Percentiles rank a stretch among this genome's conserved stretches.
Evolutionary conservation across 2,113 vertebrate species (phyloP).

Genomic region (Chunga burmeisteri): DNA sequence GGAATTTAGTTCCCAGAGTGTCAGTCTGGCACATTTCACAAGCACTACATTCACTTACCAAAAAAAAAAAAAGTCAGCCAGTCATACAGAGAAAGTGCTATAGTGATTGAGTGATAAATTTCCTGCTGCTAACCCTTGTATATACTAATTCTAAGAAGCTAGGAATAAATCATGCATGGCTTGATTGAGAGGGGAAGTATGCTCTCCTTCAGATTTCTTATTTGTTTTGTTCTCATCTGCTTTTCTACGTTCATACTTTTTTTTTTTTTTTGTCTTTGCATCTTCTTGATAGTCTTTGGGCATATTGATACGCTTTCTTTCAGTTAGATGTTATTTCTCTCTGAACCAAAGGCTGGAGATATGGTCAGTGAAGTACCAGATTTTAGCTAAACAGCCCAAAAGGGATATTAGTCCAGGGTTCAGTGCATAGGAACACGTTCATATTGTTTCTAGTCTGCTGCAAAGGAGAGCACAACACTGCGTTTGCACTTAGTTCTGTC

Average conservation of each 20-base stretch:
- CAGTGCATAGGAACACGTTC: not conserved
- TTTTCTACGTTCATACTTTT: not conserved
- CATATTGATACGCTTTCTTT: not conserved
- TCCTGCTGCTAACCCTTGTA: not conserved
- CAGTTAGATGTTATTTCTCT: not conserved
- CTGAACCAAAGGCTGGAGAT: not conserved
- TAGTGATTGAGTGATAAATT: not conserved
- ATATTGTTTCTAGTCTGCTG: not conserved
- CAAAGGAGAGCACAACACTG: not conserved
- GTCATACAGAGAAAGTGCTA: not conserved
- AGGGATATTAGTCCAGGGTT: not conserved
- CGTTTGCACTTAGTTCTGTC: not conserved
- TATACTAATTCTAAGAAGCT: not conserved
- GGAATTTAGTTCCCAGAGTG: slow-evolving; percentile 34
- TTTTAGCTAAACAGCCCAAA: not conserved
- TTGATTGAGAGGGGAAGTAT: not conserved
- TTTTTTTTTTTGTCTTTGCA: not conserved
- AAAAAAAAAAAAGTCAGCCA: not conserved
- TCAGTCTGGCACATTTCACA: slow-evolving; percentile 66
- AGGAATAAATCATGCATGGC: not conserved
- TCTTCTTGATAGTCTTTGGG: not conserved
- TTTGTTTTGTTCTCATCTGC: not conserved
- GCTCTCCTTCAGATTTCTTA: not conserved
- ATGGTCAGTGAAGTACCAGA: not conserved
- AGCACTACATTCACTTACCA: not conserved